These are phyloP conservation scores for Uropetala carovei DNA, from an alignment of 2,888 invertebrate species.

Conservation along the genomic window DNA sequence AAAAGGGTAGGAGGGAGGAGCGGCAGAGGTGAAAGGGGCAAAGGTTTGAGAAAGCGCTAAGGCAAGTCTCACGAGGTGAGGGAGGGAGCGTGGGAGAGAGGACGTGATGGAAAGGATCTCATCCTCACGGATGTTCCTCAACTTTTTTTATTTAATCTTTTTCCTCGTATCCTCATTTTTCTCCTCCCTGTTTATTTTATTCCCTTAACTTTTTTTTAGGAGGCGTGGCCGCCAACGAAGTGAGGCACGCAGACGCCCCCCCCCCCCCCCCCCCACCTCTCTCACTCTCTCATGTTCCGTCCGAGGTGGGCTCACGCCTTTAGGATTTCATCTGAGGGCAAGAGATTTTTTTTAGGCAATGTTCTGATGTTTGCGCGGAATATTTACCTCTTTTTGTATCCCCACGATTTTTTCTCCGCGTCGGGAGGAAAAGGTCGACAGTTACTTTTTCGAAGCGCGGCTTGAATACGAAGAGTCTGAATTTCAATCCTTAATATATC, in stretches of 20 bases:
- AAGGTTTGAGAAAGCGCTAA: constrained; percentile 22
- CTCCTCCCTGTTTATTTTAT: constrained; percentile 41
- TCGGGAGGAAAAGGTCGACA: constrained; percentile 32
- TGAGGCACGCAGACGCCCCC: constrained; percentile 15
- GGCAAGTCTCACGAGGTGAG: constrained; percentile 27
- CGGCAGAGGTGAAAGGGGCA: constrained; percentile 2
- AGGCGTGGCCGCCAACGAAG: constrained; percentile 24
- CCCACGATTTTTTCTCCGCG: constrained; percentile 41
- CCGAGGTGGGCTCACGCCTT: constrained; percentile 33
- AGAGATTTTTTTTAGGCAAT: background rate
- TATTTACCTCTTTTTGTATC: constrained; percentile 49
- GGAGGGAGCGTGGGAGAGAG: constrained; percentile 33
- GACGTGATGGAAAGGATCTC: constrained; percentile 62
- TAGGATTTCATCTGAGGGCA: background rate
- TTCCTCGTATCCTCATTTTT: constrained; percentile 52
- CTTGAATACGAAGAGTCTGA: constrained; percentile 11
- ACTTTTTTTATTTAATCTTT: constrained; percentile 46
- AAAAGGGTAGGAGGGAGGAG: background rate
- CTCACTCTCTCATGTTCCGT: constrained; percentile 15
- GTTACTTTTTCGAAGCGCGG: background rate
- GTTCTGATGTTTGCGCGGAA: constrained; percentile 31
- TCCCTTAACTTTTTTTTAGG: constrained; percentile 41
- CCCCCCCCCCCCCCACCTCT: background rate
- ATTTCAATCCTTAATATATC: constrained; percentile 24
- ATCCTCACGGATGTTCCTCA: constrained; percentile 52